A percentile compares a stretch with the other conserved stretches of the same genome.
Evolutionary conservation across 1,140 invertebrate genomes (phyloP).

Genomic region (Scaptomyza hsui): DNA sequence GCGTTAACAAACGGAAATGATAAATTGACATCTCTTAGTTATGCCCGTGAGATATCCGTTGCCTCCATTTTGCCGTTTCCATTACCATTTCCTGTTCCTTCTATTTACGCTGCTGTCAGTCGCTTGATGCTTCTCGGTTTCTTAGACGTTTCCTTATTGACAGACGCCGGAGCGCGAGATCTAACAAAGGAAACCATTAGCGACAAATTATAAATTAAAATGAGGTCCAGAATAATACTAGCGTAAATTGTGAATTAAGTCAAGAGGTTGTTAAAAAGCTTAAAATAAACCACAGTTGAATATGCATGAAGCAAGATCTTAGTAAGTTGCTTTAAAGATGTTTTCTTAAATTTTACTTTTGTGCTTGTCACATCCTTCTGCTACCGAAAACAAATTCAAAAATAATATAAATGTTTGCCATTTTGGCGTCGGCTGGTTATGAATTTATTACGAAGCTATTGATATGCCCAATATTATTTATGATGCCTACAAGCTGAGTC

Average conservation of each 20-base stretch:
- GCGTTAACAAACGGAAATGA: slow-evolving; percentile 70
- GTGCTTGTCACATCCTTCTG: too few species aligned
- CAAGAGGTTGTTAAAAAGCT: background rate
- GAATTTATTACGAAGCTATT: slow-evolving; percentile 62
- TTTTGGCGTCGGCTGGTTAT: slow-evolving; percentile 43
- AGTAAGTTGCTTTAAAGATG: too few species aligned
- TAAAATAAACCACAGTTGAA: background rate
- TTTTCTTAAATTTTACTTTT: too few species aligned
- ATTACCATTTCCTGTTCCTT: slow-evolving; percentile 41
- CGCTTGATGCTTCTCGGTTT: slow-evolving; percentile 30
- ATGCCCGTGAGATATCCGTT: slow-evolving; percentile 48
- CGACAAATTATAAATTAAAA: slow-evolving; percentile 5
- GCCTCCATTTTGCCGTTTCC: slow-evolving; percentile 35
- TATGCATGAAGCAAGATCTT: background rate
- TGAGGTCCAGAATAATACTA: background rate
- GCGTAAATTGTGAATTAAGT: background rate
- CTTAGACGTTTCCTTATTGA: slow-evolving; percentile 45
- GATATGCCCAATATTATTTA: slow-evolving; percentile 69
- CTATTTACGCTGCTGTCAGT: slow-evolving; percentile 38
- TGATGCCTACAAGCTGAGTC: slow-evolving; percentile 49
- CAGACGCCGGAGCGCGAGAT: slow-evolving; percentile 8
- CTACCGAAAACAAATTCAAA: slow-evolving; percentile 6
- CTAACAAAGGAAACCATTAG: slow-evolving; percentile 30
- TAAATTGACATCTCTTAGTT: slow-evolving; percentile 72
- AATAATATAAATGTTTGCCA: slow-evolving; percentile 6